These are phyloP conservation scores for Lepisosteus oculatus DNA, from an alignment of 2,113 vertebrate genomes.

Conservation along the genomic window DNA sequence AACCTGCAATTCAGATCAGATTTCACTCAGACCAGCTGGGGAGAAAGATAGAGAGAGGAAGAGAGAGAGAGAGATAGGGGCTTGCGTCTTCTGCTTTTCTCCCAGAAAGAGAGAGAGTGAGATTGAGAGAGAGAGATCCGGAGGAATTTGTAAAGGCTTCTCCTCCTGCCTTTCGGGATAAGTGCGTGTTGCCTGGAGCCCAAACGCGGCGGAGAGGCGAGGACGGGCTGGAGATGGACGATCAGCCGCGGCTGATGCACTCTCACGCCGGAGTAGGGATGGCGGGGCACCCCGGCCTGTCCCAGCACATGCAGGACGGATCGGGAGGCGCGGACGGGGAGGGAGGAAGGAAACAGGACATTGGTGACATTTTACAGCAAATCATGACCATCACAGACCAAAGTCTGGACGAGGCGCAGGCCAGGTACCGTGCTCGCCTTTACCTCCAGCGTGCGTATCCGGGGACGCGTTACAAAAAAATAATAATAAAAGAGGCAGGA, in stretches of 20 bases:
- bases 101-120: constrained; percentile 4
- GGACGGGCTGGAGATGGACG: constrained; percentile 80
- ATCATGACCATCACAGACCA: constrained; percentile 99
- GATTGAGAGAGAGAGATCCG: constrained; percentile 39
- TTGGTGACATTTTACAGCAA: constrained; percentile 98
- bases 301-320: constrained; percentile 91
- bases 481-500: too few species aligned
- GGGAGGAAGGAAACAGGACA: constrained; percentile 94
- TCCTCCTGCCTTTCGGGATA: constrained; percentile 58
- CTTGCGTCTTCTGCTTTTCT: too few species aligned
- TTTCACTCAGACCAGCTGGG: constrained; percentile 63
- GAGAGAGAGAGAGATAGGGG: constrained; percentile 7
- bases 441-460: too few species aligned
- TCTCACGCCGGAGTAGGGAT: constrained; percentile 89
- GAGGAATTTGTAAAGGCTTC: constrained; percentile 57
- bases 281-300: constrained; percentile 90
- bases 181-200: constrained; percentile 32
- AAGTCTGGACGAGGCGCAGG: constrained; percentile 97
- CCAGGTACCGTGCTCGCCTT: constrained; percentile 73
- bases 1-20: constrained; percentile 61
- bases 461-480: too few species aligned
- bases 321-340: constrained; percentile 82
- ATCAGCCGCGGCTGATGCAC: constrained; percentile 94
- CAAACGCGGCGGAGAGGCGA: constrained; percentile 54
- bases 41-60: constrained; percentile 36